Conservation (phyloP, 2,888 invertebrate genomes). For the Disparrhopalites patrizii region DNA sequence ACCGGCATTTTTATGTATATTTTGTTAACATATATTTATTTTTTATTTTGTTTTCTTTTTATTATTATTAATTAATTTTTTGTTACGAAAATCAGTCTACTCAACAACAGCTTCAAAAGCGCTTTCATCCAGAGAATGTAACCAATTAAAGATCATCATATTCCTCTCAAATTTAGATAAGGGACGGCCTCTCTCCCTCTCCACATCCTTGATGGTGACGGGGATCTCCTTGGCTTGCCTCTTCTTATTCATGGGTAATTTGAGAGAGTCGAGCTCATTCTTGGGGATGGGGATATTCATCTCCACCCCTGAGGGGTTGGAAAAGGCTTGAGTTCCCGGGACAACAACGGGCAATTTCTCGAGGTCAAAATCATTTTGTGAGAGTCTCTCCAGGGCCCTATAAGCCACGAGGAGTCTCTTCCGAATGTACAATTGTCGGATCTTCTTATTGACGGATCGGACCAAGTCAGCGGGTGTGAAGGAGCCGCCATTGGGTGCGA, state of each 20-base stretch:
- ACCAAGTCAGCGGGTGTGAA: conserved; percentile 66
- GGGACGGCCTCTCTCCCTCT: conserved; percentile 75
- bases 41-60: too few species aligned
- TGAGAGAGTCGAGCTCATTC: conserved; percentile 30
- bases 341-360: conserved; percentile 54
- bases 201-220: conserved; percentile 72
- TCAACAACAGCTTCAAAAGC: conserved; percentile 54
- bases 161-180: conserved; percentile 86
- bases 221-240: conserved; percentile 56
- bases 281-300: conserved; percentile 25
- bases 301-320: conserved; percentile 31
- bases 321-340: conserved; percentile 49
- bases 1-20: too few species aligned
- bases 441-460: conserved; percentile 75
- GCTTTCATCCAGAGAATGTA: conserved; percentile 77
- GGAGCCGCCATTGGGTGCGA: conserved; percentile 55
- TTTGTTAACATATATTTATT: too few species aligned
- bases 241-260: conserved; percentile 38
- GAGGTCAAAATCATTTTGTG: conserved; percentile 79
- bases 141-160: conserved; percentile 94
- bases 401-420: conserved; percentile 73
- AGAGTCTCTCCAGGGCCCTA: conserved; percentile 72
- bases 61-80: too few species aligned
- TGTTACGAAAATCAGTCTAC: conserved; percentile 21
- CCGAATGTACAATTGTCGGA: conserved; percentile 75